These are phyloP conservation scores for Melieria picta DNA, from an alignment of 2,888 invertebrate genomes.

Conservation along the genomic window DNA sequence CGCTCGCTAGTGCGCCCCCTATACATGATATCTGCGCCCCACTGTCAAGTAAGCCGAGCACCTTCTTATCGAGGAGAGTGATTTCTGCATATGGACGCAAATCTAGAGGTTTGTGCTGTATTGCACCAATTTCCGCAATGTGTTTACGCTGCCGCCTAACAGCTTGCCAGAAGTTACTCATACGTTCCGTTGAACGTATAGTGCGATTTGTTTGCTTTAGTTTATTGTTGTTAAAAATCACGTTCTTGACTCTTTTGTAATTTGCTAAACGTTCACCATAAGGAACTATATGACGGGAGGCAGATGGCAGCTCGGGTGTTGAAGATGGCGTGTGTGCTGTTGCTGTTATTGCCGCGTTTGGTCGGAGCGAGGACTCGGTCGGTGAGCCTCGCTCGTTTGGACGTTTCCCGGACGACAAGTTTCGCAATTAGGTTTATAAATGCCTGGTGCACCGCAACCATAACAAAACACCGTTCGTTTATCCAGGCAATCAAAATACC, in stretches of 20 bases:
- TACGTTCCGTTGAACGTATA: conserved; percentile 4
- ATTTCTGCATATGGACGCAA: conserved; percentile 36
- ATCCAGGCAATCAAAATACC: conserved; percentile 17
- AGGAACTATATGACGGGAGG: conserved; percentile 9
- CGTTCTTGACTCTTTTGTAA: conserved; percentile 16
- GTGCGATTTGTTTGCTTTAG: neutral
- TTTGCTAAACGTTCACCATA: conserved; percentile 16
- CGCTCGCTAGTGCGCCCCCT: conserved; percentile 14
- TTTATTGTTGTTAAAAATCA: conserved; percentile 15
- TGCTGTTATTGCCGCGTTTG: neutral
- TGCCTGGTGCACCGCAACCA: conserved; percentile 15
- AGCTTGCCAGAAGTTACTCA: conserved; percentile 22
- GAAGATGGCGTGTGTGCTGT: neutral
- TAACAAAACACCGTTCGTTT: conserved; percentile 25
- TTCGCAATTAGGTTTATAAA: conserved; percentile 26
- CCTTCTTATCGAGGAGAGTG: conserved; percentile 16
- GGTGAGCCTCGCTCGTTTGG: conserved; percentile 7
- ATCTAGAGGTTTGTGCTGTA: conserved; percentile 15
- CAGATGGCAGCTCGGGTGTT: no score
- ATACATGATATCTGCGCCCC: conserved; percentile 32
- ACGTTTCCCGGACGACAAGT: conserved; percentile 27
- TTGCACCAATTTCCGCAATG: neutral
- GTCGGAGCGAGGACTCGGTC: conserved; percentile 4
- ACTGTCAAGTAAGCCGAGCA: conserved; percentile 31
- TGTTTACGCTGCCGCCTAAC: conserved; percentile 18